These are phyloP conservation scores for Elgonia sp. DNA, from an alignment of 2,888 invertebrate species.

Conservation along the genomic window DNA sequence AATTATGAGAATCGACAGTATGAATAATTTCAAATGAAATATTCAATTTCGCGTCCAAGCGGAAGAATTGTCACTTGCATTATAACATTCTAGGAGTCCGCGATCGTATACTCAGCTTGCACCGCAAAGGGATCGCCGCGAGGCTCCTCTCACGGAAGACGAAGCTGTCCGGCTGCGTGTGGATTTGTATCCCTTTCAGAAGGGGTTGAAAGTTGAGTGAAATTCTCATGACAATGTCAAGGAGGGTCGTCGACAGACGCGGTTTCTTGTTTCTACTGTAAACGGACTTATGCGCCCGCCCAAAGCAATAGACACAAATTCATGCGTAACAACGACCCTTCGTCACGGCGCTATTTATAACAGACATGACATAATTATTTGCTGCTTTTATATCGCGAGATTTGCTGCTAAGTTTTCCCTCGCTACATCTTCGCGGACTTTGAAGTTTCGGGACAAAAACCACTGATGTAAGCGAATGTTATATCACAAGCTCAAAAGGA, in stretches of 20 bases:
- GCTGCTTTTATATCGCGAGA: constrained; percentile 64
- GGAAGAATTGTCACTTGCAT: too few species aligned
- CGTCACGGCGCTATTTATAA: constrained; percentile 66
- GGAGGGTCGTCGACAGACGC: constrained; percentile 72
- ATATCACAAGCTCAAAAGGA: too few species aligned
- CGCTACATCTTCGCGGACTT: constrained; percentile 33
- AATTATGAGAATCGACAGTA: too few species aligned
- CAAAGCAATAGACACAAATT: constrained; percentile 66
- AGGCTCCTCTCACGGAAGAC: constrained; percentile 74
- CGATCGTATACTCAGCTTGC: too few species aligned
- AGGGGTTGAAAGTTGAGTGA: constrained; percentile 61
- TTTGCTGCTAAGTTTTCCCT: constrained; percentile 43
- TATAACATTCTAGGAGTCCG: constrained; percentile 24
- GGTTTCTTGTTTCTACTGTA: constrained; percentile 74
- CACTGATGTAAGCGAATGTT: constrained; percentile 30
- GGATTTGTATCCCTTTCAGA: constrained; percentile 69
- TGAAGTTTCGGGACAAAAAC: constrained; percentile 51
- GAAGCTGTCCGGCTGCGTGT: constrained; percentile 65
- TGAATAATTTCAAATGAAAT: not conserved
- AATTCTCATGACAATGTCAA: constrained; percentile 77
- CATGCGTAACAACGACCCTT: constrained; percentile 71
- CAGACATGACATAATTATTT: constrained; percentile 68
- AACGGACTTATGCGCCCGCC: constrained; percentile 71
- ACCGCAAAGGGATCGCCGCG: constrained; percentile 73
- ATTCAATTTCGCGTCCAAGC: not conserved